These are phyloP conservation scores for Tenebrosternarchus preto DNA, from an alignment of 2,113 vertebrate species.

Conservation along the genomic window DNA sequence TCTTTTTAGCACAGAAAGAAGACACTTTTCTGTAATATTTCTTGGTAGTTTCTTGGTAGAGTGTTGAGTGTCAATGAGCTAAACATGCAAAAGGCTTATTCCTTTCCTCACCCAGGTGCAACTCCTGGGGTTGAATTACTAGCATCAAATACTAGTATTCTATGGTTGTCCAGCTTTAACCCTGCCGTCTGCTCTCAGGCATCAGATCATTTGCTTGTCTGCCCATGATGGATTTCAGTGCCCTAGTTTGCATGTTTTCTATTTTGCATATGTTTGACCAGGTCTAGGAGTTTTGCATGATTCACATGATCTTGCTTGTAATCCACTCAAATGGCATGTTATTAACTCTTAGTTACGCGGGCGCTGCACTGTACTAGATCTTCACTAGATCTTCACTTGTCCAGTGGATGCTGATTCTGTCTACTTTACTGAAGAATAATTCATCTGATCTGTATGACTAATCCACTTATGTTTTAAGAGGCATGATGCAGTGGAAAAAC, in stretches of 20 bases:
- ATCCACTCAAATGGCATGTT: not conserved
- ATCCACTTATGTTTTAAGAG: slow-evolving; percentile 22
- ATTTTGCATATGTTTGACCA: not conserved
- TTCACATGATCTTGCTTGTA: not conserved
- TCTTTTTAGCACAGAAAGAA: not conserved
- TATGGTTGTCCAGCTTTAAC: slow-evolving; percentile 40
- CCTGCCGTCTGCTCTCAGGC: slow-evolving; percentile 8
- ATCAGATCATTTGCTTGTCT: slow-evolving; percentile 9
- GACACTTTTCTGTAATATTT: too few relatives aligned
- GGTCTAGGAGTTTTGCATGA: not conserved
- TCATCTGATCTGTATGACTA: slow-evolving; percentile 32
- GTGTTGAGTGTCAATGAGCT: not conserved
- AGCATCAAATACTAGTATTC: slow-evolving; percentile 47
- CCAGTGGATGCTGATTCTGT: slow-evolving; percentile 22
- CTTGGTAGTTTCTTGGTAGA: not conserved
- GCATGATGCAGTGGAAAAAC: slow-evolving; percentile 49
- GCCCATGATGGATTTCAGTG: not conserved
- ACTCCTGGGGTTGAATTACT: not conserved
- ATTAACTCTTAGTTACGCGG: not conserved
- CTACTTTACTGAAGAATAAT: slow-evolving; percentile 4
- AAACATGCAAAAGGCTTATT: not conserved
- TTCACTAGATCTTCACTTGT: not conserved
- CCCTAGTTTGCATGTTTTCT: not conserved
- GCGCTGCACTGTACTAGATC: not conserved
- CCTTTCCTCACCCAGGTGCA: not conserved